Base-by-base conservation (phyloP, 2,113 vertebrate genomes). In the Penelope pileata region DNA sequence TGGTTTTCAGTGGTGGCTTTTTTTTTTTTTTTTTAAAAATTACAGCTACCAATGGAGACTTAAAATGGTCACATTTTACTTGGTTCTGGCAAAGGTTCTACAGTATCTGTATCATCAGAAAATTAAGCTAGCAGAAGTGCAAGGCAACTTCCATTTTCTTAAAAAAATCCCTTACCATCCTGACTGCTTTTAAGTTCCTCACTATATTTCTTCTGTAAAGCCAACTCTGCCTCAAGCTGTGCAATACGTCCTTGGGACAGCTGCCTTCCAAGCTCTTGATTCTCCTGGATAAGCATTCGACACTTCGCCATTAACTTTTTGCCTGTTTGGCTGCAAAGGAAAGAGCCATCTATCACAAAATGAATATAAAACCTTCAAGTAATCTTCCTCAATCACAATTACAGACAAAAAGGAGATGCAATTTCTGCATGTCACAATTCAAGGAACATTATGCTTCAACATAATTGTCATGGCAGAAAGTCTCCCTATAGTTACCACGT, bases 271-370 rank as follows among this genome's bases (percentile, higher is more conserved):
- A 99, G 96, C 97, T 99, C 99, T 98, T 99, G 99, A 98, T 99
- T 99, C 98, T 99, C 99, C 98, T 99, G 99, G 98, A 99, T 99
- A 98, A 99, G 99, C 99, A 99, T 99, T 97, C 99, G 99, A 98
- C 99, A 99, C 98, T 99, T 99, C 98, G 99, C 99, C 99, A 99
- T 99, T 99, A 99, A 98, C 98, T 99, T 99, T 99, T 99, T 99
- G 97, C 99, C 99, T 96, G 99, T 99, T 98, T 99, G 99, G 98
- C 99, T 99, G 99, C 95, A 99, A 99, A 98, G 98, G 99, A 99
- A 98, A 99, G 98, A 99, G 98, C 98, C 98, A 98, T 98, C 98
- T 98, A 99, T 99, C 99, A 99, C 98, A 99, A 96, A 98, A 97
- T 96, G 99, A 98, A 99, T 96, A 97, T 6, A 96, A 97, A 96